These are phyloP conservation scores for Drosophila albomicans DNA, from an alignment of 1,140 invertebrate species.

Conservation along the genomic window DNA sequence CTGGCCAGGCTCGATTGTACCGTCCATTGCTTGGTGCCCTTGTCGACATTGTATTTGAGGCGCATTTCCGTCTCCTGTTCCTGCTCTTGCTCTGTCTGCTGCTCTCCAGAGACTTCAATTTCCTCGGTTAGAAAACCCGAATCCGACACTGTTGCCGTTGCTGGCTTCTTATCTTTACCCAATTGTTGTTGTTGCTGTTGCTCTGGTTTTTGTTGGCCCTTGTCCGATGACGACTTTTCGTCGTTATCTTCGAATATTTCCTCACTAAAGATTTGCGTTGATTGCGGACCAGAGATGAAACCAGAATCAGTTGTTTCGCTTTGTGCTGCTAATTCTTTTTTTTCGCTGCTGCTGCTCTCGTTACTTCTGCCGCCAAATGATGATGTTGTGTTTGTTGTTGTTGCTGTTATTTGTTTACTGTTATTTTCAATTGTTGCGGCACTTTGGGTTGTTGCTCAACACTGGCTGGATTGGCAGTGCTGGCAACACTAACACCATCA, in stretches of 20 bases:
- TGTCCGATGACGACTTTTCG: conserved; percentile 24
- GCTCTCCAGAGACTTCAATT: background rate
- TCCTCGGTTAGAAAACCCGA: conserved; percentile 73
- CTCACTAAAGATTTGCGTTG: conserved; percentile 70
- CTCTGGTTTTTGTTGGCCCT: conserved; percentile 23
- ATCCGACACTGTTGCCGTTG: conserved; percentile 52
- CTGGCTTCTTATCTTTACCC: conserved; percentile 22
- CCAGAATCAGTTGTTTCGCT: conserved; percentile 85
- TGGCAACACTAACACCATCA: conserved; percentile 36
- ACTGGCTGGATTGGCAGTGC: conserved; percentile 52
- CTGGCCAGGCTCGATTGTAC: conserved; percentile 56
- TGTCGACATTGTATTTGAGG: conserved; percentile 60
- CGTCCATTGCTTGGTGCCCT: conserved; percentile 69
- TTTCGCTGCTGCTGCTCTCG: conserved; percentile 31
- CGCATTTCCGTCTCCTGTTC: conserved; percentile 56
- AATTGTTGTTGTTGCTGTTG: conserved; percentile 13
- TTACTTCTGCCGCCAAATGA: background rate
- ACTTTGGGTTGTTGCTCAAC: conserved; percentile 62
- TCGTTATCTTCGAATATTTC: conserved; percentile 52
- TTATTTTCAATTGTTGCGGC: conserved; percentile 50
- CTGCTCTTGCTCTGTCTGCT: conserved; percentile 22
- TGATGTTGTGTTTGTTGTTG: conserved; percentile 46
- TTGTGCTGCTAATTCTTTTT: conserved; percentile 79
- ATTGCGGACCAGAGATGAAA: conserved; percentile 81
- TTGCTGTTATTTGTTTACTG: conserved; percentile 64